phyloP scores from a whole-genome alignment of 92 coral and sea anemone genomes.

The Anthopleura xanthogrammica region DNA sequence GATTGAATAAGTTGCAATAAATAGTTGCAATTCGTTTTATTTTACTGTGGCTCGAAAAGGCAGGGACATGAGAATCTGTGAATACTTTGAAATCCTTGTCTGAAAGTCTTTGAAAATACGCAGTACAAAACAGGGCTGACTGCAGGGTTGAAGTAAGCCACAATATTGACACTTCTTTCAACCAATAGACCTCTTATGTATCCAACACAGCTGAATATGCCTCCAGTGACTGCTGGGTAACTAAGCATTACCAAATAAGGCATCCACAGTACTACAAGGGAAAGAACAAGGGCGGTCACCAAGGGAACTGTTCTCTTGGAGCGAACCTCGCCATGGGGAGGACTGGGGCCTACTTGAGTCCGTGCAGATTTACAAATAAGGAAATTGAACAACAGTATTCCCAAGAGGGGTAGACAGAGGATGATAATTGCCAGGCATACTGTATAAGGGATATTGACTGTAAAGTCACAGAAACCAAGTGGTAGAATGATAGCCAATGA shows the following conservation, averaged over 20 bases:
- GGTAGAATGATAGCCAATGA: constrained; percentile 44
- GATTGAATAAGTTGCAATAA: no score
- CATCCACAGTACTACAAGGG: constrained; percentile 42
- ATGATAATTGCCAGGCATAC: constrained; percentile 25
- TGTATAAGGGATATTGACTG: constrained; percentile 23
- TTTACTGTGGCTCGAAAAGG: constrained; percentile 16
- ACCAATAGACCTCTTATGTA: constrained; percentile 6
- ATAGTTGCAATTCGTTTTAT: neutral
- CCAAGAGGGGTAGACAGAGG: constrained; percentile 36
- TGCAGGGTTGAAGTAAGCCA: constrained; percentile 31
- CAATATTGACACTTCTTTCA: constrained; percentile 1
- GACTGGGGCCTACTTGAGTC: constrained; percentile 38
- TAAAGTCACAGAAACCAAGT: constrained; percentile 29
- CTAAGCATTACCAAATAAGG: constrained; percentile 35
- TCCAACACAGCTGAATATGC: neutral
- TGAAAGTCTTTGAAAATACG: constrained; percentile 26
- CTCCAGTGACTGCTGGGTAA: constrained; percentile 12
- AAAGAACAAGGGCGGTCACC: constrained; percentile 27
- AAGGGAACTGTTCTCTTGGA: constrained; percentile 10
- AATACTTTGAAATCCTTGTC: constrained; percentile 33
- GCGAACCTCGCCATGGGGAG: constrained; percentile 4
- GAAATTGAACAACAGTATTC: constrained; percentile 20
- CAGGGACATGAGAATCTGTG: constrained; percentile 22
- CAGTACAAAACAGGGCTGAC: constrained; percentile 32
- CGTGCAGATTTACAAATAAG: constrained; percentile 30